Percentiles rank a stretch among this genome's conserved stretches.
These are phyloP conservation scores for Corticium candelabrum DNA, from an alignment of 37 sponge, comb jelly and placozoan species.

Conservation along the genomic window DNA sequence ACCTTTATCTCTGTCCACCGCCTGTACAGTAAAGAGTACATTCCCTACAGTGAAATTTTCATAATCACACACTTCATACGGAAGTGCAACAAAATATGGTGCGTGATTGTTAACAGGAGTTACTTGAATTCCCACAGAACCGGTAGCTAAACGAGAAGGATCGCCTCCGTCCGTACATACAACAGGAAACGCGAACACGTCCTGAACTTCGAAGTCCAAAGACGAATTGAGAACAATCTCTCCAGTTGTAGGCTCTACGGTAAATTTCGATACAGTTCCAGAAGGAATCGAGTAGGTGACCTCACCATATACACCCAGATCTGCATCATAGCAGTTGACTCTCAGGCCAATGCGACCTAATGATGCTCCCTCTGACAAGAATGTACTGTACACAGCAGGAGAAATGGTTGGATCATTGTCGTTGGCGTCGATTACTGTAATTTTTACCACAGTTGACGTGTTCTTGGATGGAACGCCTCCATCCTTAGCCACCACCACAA, in stretches of 20 bases:
- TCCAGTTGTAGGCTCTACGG: constrained; percentile 26
- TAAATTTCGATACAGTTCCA: background rate
- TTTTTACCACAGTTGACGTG: background rate
- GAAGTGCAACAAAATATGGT: constrained; percentile 26
- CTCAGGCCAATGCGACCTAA: background rate
- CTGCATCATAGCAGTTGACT: background rate
- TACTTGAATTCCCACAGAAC: constrained; percentile 36
- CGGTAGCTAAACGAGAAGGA: background rate
- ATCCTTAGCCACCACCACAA: background rate
- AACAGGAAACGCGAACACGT: constrained; percentile 11
- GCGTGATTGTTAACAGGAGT: constrained; percentile 42
- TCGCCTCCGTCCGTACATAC: background rate
- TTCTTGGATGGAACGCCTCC: background rate
- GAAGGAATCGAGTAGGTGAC: constrained; percentile 19
- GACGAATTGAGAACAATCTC: constrained; percentile 12
- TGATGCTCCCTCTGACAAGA: background rate
- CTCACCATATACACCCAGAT: constrained; percentile 23
- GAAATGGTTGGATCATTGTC: background rate
- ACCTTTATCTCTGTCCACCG: constrained; percentile 43
- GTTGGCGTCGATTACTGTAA: background rate
- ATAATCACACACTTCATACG: constrained; percentile 13
- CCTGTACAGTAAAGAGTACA: constrained; percentile 20
- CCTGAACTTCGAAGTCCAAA: constrained; percentile 39
- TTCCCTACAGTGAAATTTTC: constrained; percentile 41
- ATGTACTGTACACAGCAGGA: background rate